phyloP scores from a whole-genome alignment of 2,113 vertebrate genomes.

The Daboia siamensis region DNA sequence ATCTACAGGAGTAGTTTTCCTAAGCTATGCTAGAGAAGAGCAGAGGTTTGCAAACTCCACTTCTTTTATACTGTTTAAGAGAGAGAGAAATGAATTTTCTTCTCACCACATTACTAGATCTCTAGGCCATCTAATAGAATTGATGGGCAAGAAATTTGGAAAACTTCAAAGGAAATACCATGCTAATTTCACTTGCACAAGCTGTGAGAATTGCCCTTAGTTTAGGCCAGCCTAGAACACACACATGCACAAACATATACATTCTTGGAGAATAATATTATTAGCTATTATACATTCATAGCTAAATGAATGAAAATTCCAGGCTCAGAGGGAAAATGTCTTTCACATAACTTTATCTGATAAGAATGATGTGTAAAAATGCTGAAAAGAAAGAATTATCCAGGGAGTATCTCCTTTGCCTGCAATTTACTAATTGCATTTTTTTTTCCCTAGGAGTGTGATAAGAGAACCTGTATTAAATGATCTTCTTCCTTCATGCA shows the following conservation, averaged over 20 bases:
- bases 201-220: background rate
- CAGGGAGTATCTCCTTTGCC: background rate
- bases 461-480: slow-evolving; percentile 68
- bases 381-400: background rate
- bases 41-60: background rate
- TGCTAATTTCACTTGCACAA: background rate
- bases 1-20: background rate
- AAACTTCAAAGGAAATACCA: background rate
- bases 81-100: background rate
- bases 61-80: background rate
- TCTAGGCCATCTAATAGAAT: too few relatives aligned
- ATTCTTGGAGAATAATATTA: background rate
- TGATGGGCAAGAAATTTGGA: background rate
- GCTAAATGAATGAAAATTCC: background rate
- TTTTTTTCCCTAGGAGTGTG: slow-evolving; percentile 48
- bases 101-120: background rate
- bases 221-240: background rate
- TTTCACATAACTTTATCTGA: background rate
- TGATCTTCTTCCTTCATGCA: slow-evolving; percentile 77
- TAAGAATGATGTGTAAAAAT: background rate
- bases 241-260: background rate
- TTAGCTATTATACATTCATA: background rate
- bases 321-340: background rate
- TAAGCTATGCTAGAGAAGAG: background rate
- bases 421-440: slow-evolving; percentile 8